phyloP scores from a whole-genome alignment of 2,797 vertebrate genomes.

The Crocodylus rhombifer region DNA sequence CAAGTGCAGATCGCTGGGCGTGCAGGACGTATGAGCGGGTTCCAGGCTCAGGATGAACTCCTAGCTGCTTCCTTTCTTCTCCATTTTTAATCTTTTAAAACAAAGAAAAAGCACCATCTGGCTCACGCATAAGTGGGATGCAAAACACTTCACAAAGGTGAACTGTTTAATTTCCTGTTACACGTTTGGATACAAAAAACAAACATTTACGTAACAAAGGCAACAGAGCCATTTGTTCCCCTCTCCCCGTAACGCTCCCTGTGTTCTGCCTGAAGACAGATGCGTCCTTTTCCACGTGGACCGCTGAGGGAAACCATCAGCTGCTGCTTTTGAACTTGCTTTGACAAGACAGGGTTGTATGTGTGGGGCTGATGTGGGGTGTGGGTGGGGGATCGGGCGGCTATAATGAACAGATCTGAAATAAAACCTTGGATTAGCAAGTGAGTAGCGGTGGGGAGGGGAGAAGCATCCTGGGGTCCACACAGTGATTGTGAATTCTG shows the following conservation, averaged over 20 bases:
- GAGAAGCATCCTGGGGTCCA: not conserved
- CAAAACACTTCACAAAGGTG: constrained; percentile 72
- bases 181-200: constrained; percentile 60
- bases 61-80: constrained; percentile 37
- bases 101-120: constrained; percentile 76
- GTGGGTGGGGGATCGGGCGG: not conserved
- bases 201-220: constrained; percentile 43
- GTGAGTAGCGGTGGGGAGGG: not conserved
- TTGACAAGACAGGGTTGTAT: not conserved
- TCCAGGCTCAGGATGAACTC: constrained; percentile 46
- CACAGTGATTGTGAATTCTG: not conserved
- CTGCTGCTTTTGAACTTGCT: constrained; percentile 38
- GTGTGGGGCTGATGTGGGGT: constrained; percentile 22
- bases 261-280: constrained; percentile 33
- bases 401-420: constrained; percentile 17
- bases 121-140: constrained; percentile 55
- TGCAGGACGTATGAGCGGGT: not conserved
- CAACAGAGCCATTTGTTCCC: not conserved
- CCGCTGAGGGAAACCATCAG: not conserved
- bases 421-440: constrained; percentile 32
- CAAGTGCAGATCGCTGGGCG: not conserved
- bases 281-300: not conserved
- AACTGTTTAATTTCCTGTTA: constrained; percentile 71
- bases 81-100: constrained; percentile 74
- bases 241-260: not conserved